Conservation (phyloP, 2,113 vertebrate genomes). For the Crotalus helleri region DNA sequence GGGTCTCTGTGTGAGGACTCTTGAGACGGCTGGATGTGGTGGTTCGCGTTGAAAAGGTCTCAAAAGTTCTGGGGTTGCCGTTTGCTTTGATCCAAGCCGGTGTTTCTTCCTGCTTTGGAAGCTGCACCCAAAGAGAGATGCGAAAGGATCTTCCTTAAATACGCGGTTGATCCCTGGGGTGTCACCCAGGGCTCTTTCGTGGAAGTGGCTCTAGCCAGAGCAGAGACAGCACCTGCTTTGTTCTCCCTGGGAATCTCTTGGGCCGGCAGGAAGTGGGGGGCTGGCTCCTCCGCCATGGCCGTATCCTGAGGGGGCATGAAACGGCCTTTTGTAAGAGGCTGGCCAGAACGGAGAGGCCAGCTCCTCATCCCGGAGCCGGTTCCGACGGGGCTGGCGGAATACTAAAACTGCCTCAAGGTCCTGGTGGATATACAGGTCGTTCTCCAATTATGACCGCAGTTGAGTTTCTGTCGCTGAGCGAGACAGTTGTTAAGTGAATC, state of each 20-base stretch:
- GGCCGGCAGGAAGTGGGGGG: background rate
- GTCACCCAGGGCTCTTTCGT: background rate
- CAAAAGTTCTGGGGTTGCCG: background rate
- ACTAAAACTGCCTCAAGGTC: background rate
- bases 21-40: background rate
- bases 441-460: too few species aligned
- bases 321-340: background rate
- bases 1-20: fast-evolving
- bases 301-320: background rate
- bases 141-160: background rate
- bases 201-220: background rate
- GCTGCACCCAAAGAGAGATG: background rate
- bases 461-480: background rate
- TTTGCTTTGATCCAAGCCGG: background rate
- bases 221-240: background rate
- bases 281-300: background rate
- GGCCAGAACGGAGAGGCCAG: background rate
- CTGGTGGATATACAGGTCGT: background rate
- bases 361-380: background rate
- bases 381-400: background rate
- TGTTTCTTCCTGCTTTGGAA: background rate
- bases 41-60: background rate
- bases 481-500: background rate
- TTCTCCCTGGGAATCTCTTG: background rate
- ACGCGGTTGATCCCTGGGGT: background rate